A percentile compares a stretch with the other conserved stretches of the same genome.
Conservation (phyloP, 2,113 vertebrate genomes). For the Edolisoma coerulescens region DNA sequence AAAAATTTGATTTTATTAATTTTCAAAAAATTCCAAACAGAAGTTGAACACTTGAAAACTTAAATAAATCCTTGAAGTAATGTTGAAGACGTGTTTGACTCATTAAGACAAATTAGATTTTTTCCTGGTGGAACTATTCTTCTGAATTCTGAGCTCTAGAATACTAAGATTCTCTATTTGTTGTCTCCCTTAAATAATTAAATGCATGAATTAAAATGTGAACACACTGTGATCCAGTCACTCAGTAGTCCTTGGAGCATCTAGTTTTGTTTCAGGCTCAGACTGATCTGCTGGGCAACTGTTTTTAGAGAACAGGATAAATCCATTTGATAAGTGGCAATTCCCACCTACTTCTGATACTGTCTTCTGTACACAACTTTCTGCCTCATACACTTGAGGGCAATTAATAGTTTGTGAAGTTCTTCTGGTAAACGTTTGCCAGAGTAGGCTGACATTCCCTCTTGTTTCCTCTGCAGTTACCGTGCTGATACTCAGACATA, state of each 20-base stretch:
- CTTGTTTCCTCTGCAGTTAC: conserved; percentile 76
- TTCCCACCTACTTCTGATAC: background rate
- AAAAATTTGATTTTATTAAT: background rate
- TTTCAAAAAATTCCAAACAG: background rate
- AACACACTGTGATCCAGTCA: background rate
- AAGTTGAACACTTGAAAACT: background rate
- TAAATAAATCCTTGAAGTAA: background rate
- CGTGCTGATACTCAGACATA: conserved; percentile 97
- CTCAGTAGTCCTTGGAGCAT: background rate
- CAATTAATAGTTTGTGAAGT: background rate
- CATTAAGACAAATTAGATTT: background rate
- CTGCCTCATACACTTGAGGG: background rate
- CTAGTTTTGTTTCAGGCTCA: background rate
- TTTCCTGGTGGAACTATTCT: background rate
- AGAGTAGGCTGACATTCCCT: background rate
- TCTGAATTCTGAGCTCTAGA: background rate
- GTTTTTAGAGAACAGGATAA: background rate
- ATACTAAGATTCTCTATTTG: background rate
- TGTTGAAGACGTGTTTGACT: background rate
- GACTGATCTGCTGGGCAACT: background rate
- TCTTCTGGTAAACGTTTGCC: background rate
- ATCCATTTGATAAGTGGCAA: background rate
- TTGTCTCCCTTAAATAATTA: background rate
- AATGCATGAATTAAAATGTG: background rate
- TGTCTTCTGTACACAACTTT: background rate